Base-by-base conservation (phyloP, 2,113 vertebrate species). In the Meleagris gallopavo region DNA sequence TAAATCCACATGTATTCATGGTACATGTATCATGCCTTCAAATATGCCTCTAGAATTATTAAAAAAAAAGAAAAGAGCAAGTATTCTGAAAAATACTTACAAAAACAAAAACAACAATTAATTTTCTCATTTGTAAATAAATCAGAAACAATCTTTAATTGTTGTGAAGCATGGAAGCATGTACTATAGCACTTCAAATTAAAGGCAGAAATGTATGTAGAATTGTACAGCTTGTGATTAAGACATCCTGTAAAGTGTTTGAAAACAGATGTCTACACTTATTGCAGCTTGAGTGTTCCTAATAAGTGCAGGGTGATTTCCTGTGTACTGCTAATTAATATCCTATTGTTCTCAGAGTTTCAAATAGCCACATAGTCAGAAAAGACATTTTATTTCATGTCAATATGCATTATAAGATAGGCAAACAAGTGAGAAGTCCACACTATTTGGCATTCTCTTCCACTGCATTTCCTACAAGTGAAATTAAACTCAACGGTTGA, bases 301-400 rank as follows among this genome's bases (percentile, higher is more conserved):
- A 60, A 34, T 64, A 86, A 84, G 81, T 40, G 41, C 71, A 67
- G 54, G 36, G 55, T 72, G 41, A 79, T 86, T 94, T 87, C 30
- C 36, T 38, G 20, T 83, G 14, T 57, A 38, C 46, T n/a, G 38
- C 14, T 93, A 71, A 93, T 96, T 94, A 95, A 77, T 74, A 92
- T 55, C 72, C 61, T 62, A 21, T 82, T 87, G 81, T 93, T 93
- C 74, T 32, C n/a, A 72, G 45, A 55, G 48, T 70, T 83, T 30
- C 70, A 54, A 50, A 66, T 74, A 67, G 7, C 73, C 75, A 7
- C 36, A 43, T 81, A 66, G 81, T 90, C 67, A 90, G 92, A 92
- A 96, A 86, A 87, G 13, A 54, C 10, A 7, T 95, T 90, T 94
- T 86, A 48, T 88, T 94, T 74, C 61, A 94, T 89, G 58, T 15